phyloP scores from a whole-genome alignment of 2,797 vertebrate species.

The Coccyzus lansbergi region DNA sequence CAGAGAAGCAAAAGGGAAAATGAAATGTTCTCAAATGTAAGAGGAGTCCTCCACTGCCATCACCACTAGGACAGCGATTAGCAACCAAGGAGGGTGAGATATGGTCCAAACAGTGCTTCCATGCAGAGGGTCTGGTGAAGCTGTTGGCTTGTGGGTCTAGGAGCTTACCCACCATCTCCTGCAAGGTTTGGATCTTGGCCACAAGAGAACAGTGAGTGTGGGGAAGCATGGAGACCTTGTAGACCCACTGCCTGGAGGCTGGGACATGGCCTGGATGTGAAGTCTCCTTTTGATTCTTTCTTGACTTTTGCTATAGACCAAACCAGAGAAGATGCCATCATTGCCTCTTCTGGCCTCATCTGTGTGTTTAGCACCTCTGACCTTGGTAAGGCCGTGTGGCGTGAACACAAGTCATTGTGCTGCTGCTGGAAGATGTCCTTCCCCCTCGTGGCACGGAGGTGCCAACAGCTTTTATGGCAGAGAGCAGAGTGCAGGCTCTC shows the following conservation, averaged over 20 bases:
- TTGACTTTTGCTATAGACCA: not conserved
- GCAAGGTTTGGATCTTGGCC: not conserved
- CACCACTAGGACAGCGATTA: not conserved
- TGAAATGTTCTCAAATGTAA: not conserved
- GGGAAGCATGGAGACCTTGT: not conserved
- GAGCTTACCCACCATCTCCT: not conserved
- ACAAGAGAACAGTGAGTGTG: not conserved
- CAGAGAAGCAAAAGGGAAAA: not conserved
- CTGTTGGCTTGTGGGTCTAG: not conserved
- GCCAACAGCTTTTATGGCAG: not conserved
- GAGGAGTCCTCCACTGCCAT: not conserved
- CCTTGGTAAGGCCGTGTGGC: accelerated
- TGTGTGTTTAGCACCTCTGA: not conserved
- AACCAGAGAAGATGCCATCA: not conserved
- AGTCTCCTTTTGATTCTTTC: not conserved
- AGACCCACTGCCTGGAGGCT: not conserved
- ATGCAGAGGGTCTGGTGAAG: not conserved
- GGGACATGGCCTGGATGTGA: not conserved
- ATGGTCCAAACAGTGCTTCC: not conserved
- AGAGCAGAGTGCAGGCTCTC: not conserved
- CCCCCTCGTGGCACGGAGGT: not conserved
- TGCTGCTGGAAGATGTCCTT: not conserved
- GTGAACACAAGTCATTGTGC: accelerated
- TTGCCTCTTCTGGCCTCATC: not conserved
- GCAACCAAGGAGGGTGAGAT: not conserved